Evolutionary conservation across 1,140 invertebrate species (phyloP), one percentile per base, ranked within the genome.

Genomic region (Drosophila seguyi): DNA sequence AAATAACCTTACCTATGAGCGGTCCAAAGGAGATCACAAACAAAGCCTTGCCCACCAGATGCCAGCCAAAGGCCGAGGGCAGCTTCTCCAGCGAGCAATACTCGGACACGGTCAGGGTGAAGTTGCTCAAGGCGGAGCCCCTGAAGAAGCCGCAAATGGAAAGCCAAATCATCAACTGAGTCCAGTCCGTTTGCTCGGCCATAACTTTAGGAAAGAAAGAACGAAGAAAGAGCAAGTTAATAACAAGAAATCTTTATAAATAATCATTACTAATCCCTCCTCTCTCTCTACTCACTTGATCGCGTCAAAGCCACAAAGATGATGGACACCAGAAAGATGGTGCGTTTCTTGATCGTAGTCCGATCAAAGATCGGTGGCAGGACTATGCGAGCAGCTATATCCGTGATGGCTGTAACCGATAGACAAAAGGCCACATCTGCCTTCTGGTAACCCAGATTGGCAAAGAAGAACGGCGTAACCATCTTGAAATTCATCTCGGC

Each of bases 401-500:
- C 96, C 22, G 95, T 95, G 25, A 96, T 95, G 14, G 96, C 96
- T 20, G 95, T 96, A 62, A 96, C 94, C 1, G 95, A 96, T 18
- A 96, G 93, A 82, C 95, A 96, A 67, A 95, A 94, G 27, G 96
- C 96, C 8, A 95, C 94, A 65, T 96, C 95, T 7, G 93, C 92
- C 91, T 95, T 95, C 50, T 94, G 93, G 84, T 95, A 95, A 66
- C 95, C 95, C 67, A 96, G 93, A 80, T 93, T 94, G 52, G 93
- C 93, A 59, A 96, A 94, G 83, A 96, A 96, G 87, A 96, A 96
- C 14, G 96, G 95, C 39, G 95, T 95, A 50, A 96, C 94, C 94
- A 96, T 94, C 91, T 96, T 95, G 84, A 96, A 96, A 82, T 96
- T 96, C 71, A 96, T 94, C 79, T 96, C 96, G 13, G 95, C 95